Base-by-base conservation (phyloP, 2,797 vertebrate genomes). In the Lepilemur ruficaudatus region DNA sequence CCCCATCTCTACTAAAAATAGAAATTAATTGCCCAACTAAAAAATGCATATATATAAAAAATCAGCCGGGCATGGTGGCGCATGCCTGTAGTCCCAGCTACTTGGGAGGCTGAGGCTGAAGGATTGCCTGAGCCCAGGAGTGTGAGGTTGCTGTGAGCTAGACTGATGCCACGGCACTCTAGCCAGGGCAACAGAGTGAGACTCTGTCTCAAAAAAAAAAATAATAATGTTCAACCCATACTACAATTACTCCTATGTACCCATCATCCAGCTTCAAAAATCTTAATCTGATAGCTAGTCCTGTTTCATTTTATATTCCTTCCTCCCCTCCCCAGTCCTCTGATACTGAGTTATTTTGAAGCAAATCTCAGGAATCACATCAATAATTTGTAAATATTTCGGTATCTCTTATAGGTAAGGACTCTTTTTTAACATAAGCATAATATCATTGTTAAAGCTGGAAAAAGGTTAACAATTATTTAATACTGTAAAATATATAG, bases 321-420 rank as follows among this genome's bases (percentile, higher is more conserved):
- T 32, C 41, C 32, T 85, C 35, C 38, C 28, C 13, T 85, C 50
- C 32, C 32, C 22, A 92, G 0, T 80, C 70, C 52, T 89, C 46
- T 84, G 43, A 76, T 23, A 67, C 10, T 83, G 38, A 78, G 63
- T 82, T 92, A 57, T 84, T 85, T 78, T 82, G 43, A 55, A 90
- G 61, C 65, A 78, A 52, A 43, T 91, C 15, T 63, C 46, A 57
- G 46, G 25, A 11, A 65, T 70, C 46, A 65, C 18, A 57, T 72
- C 63, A 65, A 65, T 88, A 92, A 72, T 90, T 95, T 92, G 32
- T 82, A 89, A 92, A 65, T 78, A 73, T 84, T 83, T 89, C 20
- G 73, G 12, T 84, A 80, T 89, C 4, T 59, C 41, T 91, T 86
- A 61, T 83, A 78, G 35, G 46, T 61, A 84, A 38, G 30, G 23